Percentiles rank a stretch among this genome's conserved stretches.
These are phyloP conservation scores for Trichogramma pretiosum DNA, from an alignment of 1,140 invertebrate species.

Conservation along the genomic window DNA sequence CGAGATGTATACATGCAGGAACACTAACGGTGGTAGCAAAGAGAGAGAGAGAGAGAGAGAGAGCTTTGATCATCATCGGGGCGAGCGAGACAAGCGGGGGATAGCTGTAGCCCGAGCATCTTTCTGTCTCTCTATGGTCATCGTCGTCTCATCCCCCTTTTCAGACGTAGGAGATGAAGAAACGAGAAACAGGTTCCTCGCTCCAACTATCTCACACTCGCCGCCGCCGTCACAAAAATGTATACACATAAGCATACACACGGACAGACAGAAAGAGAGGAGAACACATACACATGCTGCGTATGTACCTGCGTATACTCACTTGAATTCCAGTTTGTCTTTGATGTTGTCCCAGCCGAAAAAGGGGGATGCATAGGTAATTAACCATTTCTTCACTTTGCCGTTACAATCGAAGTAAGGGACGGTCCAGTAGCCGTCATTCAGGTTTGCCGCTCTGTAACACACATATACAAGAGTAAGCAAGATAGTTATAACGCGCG, in stretches of 20 bases:
- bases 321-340: constrained; percentile 89
- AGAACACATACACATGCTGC: neutral
- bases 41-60: neutral
- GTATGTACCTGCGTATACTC: constrained; percentile 43
- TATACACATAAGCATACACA: constrained; percentile 21
- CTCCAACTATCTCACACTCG: constrained; percentile 39
- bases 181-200: constrained; percentile 35
- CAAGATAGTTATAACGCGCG: neutral
- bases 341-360: constrained; percentile 93
- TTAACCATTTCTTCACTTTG: constrained; percentile 86
- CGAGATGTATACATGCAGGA: no score
- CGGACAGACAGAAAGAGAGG: no score
- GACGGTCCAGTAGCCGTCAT: constrained; percentile 86
- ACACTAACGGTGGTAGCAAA: no score
- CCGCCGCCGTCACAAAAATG: constrained; percentile 18
- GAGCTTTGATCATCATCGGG: no score
- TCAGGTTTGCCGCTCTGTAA: constrained; percentile 66
- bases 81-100: neutral
- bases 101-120: neutral
- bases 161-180: no score
- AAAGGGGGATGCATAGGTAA: constrained; percentile 92
- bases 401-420: constrained; percentile 93
- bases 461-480: neutral
- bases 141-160: no score
- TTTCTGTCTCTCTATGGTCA: no score